Base-by-base conservation (phyloP, 1,140 invertebrate genomes). In the Magallana gigas region DNA sequence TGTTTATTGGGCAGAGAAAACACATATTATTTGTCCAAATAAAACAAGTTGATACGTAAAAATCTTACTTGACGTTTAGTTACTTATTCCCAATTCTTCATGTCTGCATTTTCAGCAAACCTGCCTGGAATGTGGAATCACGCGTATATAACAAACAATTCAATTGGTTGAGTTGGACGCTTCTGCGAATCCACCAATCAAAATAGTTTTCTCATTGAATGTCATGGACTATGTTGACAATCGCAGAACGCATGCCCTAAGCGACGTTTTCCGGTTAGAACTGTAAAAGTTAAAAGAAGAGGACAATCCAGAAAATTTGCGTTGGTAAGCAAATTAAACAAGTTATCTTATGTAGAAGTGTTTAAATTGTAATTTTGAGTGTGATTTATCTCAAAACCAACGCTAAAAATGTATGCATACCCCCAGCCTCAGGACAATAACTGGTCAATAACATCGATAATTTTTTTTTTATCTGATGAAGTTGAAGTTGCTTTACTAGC, bases 101-200 rank as follows among this genome's bases (percentile, higher is more conserved):
- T 76, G 68, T 76, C 68, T 76, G 68, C 68, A 76, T 48, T 76
- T 76, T 76, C 36, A 48, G 68, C 68, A 36, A 76, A 76, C 68
- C 23, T 29, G 23, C 68, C 18, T 76, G 68, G 68, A 76, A 76
- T 76, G 68, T 12, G 36, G 68, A 76, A 76, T 29, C 68, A 58
- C 6, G 81, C n/a, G 8, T 57, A 84, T 60, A 85, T 71, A 85
- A 89, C 62, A 84, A 12, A 60, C 1, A 16, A 29, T 90, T 85
- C 84, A 85, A 90, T 91, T 91, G 90, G 90, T 91, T 91, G 90
- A 89, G 88, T 81, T 68, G 85, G 90, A 91, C 90, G 90, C 90
- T 86, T 8, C 18, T n/a, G 2, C 18, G 4, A 36, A 60, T 57
- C n/a, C 60, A 18, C 90, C 64, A 91, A 90, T 88, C 48, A 86